These are phyloP conservation scores for Dasypogon diadema DNA, from an alignment of 2,888 invertebrate species.

Conservation along the genomic window DNA sequence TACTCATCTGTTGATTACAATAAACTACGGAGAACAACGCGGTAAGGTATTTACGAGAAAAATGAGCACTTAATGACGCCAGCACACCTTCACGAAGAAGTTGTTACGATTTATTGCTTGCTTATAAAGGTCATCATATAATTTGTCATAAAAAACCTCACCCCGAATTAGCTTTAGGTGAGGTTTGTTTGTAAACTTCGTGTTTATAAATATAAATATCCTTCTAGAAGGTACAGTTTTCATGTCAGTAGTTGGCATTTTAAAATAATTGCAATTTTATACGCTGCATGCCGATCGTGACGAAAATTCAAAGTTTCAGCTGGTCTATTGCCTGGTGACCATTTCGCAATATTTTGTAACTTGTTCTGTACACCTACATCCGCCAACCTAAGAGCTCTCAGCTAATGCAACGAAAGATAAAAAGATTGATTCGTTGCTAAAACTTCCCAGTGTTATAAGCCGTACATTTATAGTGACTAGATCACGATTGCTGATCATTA, in stretches of 20 bases:
- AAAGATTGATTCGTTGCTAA: slow-evolving; percentile 5
- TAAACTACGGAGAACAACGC: slow-evolving; percentile 3
- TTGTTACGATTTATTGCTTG: slow-evolving; percentile 21
- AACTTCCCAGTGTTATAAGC: slow-evolving; percentile 1
- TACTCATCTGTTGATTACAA: slow-evolving; percentile 30
- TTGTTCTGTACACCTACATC: slow-evolving; percentile 35
- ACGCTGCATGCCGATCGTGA: not conserved
- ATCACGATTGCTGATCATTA: slow-evolving; percentile 28
- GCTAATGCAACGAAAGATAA: slow-evolving; percentile 2
- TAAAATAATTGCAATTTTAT: not conserved
- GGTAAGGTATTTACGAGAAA: not conserved
- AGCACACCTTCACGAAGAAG: slow-evolving; percentile 17
- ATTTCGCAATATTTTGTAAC: slow-evolving; percentile 30
- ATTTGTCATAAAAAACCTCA: slow-evolving; percentile 40
- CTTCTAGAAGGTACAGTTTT: slow-evolving; percentile 16
- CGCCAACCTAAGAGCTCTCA: slow-evolving; percentile 4
- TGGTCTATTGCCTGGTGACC: slow-evolving; percentile 20
- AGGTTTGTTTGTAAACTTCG: slow-evolving; percentile 22
- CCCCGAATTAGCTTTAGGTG: slow-evolving; percentile 4
- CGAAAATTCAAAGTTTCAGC: slow-evolving; percentile 7
- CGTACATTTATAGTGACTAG: slow-evolving; percentile 13
- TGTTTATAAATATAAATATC: slow-evolving; percentile 17
- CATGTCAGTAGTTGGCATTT: slow-evolving; percentile 27
- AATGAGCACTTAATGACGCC: slow-evolving; percentile 25
- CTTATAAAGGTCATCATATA: slow-evolving; percentile 23